Conservation (phyloP, 2,113 vertebrate species). For the Gadus chalcogrammus region DNA sequence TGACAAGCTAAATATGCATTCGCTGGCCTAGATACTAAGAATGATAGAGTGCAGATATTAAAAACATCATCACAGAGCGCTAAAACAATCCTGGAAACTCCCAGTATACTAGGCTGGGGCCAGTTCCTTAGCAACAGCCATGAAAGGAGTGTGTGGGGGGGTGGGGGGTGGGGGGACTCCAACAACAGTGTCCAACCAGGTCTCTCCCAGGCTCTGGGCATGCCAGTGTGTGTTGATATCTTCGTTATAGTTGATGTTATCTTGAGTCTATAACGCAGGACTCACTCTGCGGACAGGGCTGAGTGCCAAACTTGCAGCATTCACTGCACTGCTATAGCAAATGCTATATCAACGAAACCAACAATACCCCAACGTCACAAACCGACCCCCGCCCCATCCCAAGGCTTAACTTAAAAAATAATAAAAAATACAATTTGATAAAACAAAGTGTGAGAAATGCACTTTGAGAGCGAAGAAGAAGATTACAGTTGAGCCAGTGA, state of each 20-base stretch:
- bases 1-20: too few species aligned
- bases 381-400: background rate
- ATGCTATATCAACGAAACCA: slow-evolving; percentile 38
- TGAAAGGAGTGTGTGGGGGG: too few species aligned
- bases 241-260: slow-evolving; percentile 16
- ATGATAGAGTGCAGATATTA: background rate
- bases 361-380: slow-evolving; percentile 2
- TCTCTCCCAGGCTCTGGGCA: slow-evolving; percentile 23
- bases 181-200: slow-evolving; percentile 2
- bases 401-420: slow-evolving; percentile 15
- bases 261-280: slow-evolving; percentile 27
- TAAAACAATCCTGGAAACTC: background rate
- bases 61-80: background rate
- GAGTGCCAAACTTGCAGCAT: slow-evolving; percentile 13
- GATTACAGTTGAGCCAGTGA: slow-evolving; percentile 6
- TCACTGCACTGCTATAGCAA: slow-evolving; percentile 17
- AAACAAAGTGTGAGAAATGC: slow-evolving; percentile 31
- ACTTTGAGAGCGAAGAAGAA: slow-evolving; percentile 32
- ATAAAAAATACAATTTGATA: background rate
- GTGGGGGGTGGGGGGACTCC: too few species aligned
- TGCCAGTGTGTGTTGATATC: slow-evolving; percentile 12
- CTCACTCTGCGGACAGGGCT: slow-evolving; percentile 36
- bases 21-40: too few species aligned
- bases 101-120: background rate
- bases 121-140: background rate